A percentile compares a stretch with the other conserved stretches of the same genome.
phyloP scores from a whole-genome alignment of 1,140 invertebrate species.

The Macrobrachium rosenbergii region DNA sequence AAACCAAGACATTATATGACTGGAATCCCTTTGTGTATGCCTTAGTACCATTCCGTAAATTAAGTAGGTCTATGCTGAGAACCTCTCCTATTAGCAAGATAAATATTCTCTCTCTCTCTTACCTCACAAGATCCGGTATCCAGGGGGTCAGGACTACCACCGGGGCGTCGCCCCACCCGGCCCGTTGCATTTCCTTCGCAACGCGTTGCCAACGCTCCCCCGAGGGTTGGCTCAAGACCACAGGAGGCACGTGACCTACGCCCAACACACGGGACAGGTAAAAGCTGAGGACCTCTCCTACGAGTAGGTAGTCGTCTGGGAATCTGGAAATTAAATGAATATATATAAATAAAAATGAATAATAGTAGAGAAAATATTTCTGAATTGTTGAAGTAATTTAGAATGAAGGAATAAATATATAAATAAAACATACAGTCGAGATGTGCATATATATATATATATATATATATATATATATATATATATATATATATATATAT shows the following conservation, averaged over 20 bases:
- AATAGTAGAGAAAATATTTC: neutral
- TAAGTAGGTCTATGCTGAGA: too few relatives aligned
- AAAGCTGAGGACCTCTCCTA: slow-evolving; percentile 44
- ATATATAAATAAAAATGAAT: neutral
- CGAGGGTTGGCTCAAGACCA: slow-evolving; percentile 15
- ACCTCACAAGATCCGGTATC: slow-evolving; percentile 32
- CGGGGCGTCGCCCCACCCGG: slow-evolving; percentile 44
- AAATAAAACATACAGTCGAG: too few relatives aligned
- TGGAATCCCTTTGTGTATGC: too few relatives aligned
- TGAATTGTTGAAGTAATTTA: too few relatives aligned
- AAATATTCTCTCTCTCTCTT: neutral
- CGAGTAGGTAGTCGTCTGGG: slow-evolving; percentile 43
- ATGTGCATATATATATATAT: too few relatives aligned
- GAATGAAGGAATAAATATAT: too few relatives aligned
- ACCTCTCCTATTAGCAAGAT: too few relatives aligned
- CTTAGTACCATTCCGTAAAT: too few relatives aligned
- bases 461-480: too few relatives aligned
- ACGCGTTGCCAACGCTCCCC: slow-evolving; percentile 24
- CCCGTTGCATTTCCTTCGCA: slow-evolving; percentile 24
- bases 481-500: too few relatives aligned
- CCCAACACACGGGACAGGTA: slow-evolving; percentile 35
- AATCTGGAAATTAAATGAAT: slow-evolving; percentile 1
- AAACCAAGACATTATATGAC: too few relatives aligned
- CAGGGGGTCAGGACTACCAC: slow-evolving; percentile 46
- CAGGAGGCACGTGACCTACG: slow-evolving; percentile 33